Conservation (phyloP, 2,113 vertebrate species). For the Mobula birostris region DNA sequence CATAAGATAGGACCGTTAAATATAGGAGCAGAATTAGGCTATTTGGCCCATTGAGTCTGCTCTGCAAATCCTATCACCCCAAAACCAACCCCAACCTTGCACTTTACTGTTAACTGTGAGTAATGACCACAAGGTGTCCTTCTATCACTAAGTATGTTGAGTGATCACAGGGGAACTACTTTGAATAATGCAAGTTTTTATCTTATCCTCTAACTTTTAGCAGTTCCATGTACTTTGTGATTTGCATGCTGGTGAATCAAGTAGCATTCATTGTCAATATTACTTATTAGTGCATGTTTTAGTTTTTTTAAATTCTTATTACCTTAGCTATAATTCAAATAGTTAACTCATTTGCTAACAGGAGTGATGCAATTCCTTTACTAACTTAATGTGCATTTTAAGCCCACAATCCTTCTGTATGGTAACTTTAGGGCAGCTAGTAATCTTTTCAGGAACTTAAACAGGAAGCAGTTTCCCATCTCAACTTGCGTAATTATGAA, state of each 20-base stretch:
- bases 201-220: neutral
- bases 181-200: neutral
- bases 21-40: too few relatives aligned
- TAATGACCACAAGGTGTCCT: constrained; percentile 17
- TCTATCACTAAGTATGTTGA: neutral
- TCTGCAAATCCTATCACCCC: neutral
- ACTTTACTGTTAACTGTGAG: neutral
- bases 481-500: neutral
- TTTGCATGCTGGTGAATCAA: neutral
- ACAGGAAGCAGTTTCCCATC: neutral
- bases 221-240: neutral
- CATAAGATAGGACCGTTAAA: too few relatives aligned
- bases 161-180: neutral
- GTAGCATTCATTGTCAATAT: too few relatives aligned
- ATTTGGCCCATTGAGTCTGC: too few relatives aligned
- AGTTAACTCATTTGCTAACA: neutral
- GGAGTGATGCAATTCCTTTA: neutral
- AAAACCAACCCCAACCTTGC: neutral
- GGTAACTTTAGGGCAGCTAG: neutral
- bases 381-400: neutral
- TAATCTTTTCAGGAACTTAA: neutral
- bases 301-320: neutral
- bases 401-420: neutral
- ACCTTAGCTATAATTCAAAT: neutral
- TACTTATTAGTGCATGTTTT: neutral